Evolutionary conservation across 2,888 invertebrate genomes (phyloP).

Genomic region (Elmis aenea): DNA sequence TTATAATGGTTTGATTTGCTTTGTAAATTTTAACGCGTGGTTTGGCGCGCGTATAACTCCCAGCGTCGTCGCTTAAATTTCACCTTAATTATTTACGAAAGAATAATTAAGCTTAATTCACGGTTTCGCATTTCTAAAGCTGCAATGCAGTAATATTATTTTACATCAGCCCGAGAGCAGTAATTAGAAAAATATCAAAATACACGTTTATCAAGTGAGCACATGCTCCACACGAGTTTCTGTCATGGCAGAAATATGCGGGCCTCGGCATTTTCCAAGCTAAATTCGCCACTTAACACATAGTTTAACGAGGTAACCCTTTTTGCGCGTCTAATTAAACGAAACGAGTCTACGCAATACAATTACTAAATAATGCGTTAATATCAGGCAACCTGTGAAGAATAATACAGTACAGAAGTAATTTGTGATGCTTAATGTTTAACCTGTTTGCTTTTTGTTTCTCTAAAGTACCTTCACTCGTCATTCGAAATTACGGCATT

Average conservation of each 20-base stretch:
- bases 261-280: slow-evolving; percentile 15
- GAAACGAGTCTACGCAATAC: slow-evolving; percentile 15
- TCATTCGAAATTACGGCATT: no score
- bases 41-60: no score
- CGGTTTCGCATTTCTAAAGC: slow-evolving; percentile 19
- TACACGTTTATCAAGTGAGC: slow-evolving; percentile 22
- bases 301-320: slow-evolving; percentile 16
- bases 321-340: slow-evolving; percentile 15
- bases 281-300: slow-evolving; percentile 14
- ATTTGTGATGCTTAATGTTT: no score
- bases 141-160: slow-evolving; percentile 23
- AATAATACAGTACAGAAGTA: no score
- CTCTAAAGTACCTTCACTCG: no score
- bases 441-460: no score
- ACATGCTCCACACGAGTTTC: slow-evolving; percentile 15
- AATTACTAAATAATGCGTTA: slow-evolving; percentile 14
- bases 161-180: slow-evolving; percentile 17
- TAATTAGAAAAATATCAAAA: slow-evolving; percentile 23
- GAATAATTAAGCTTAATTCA: slow-evolving; percentile 17
- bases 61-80: no score
- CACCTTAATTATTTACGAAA: slow-evolving; percentile 16
- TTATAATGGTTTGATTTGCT: slow-evolving; percentile 9
- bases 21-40: slow-evolving; percentile 11
- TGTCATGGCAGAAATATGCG: no score
- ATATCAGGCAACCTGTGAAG: slow-evolving; percentile 12